Conservation (phyloP, 2,113 vertebrate genomes). For the Rattus norvegicus region GRCr8 NC_086020.1:233192001-233192500, state of each 20-base stretch:
- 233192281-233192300: background rate
- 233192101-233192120: background rate
- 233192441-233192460: background rate
- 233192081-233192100: background rate
- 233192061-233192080: background rate
- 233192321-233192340: background rate
- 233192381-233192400: no score
- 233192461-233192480: background rate
- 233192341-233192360: background rate
- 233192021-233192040: rapidly evolving
- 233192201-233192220: background rate
- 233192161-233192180: background rate
- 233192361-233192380: background rate
- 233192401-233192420: background rate
- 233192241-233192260: background rate
- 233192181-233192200: background rate
- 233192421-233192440: background rate
- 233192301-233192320: background rate
- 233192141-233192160: background rate
- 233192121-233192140: background rate
- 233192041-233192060: rapidly evolving
- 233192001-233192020: rapidly evolving
- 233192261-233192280: background rate
- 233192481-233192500: background rate
- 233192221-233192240: background rate